phyloP scores from a whole-genome alignment of 2,113 vertebrate genomes.

The Psittacula cyanocephala region DNA sequence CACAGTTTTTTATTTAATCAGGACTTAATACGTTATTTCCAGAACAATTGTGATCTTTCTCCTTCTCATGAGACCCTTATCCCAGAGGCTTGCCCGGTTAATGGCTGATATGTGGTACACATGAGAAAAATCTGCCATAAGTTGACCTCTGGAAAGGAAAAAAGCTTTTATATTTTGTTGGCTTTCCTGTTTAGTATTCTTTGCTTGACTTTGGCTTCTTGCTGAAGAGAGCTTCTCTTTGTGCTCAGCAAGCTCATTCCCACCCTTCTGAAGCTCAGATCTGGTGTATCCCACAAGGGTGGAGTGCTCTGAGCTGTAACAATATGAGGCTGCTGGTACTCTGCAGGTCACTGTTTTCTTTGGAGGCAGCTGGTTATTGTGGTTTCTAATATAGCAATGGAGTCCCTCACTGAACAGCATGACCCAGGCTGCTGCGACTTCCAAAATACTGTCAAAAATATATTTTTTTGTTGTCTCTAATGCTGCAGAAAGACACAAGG shows the following conservation, averaged over 20 bases:
- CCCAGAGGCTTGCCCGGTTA: background rate
- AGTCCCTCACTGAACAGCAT: background rate
- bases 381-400: background rate
- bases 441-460: background rate
- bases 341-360: conserved; percentile 4
- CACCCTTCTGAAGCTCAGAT: background rate
- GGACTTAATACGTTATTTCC: background rate
- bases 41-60: background rate
- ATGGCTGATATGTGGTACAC: background rate
- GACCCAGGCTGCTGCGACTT: background rate
- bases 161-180: background rate
- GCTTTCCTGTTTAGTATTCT: conserved; percentile 20
- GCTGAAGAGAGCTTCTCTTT: background rate
- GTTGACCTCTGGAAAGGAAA: background rate
- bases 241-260: background rate
- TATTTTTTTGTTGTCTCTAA: background rate
- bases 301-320: conserved; percentile 23
- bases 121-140: conserved; percentile 13
- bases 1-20: conserved; percentile 23
- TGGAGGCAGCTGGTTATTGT: background rate
- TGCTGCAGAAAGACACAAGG: background rate
- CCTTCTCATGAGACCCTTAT: background rate
- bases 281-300: background rate
- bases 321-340: background rate
- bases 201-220: background rate